phyloP scores from a whole-genome alignment of 2,797 vertebrate species.

The Catostomus latipinnis region DNA sequence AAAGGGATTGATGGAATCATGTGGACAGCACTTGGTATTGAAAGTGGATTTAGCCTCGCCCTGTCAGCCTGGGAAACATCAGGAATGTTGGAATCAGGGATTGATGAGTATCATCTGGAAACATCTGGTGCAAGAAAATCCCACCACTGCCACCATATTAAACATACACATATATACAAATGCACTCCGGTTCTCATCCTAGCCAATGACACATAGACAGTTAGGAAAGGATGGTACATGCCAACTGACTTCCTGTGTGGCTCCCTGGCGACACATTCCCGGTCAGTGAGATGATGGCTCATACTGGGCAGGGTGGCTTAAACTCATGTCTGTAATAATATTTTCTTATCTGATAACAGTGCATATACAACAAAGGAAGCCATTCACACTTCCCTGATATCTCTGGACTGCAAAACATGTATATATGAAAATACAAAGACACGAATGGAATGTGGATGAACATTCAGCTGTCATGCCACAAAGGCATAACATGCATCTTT shows the following conservation, averaged over 20 bases:
- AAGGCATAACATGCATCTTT: constrained; percentile 13
- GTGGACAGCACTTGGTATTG: not conserved
- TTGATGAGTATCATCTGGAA: constrained; percentile 70
- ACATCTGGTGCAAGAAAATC: constrained; percentile 72
- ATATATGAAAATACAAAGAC: constrained; percentile 31
- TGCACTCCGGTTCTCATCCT: constrained; percentile 19
- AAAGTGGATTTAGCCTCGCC: not conserved
- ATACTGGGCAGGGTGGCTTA: constrained; percentile 42
- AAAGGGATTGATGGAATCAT: constrained; percentile 41
- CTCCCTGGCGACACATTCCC: constrained; percentile 43
- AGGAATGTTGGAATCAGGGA: not conserved
- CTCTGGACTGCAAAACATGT: constrained; percentile 20
- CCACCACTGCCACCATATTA: constrained; percentile 28
- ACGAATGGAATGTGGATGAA: constrained; percentile 42
- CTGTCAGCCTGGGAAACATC: constrained; percentile 26
- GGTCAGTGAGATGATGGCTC: constrained; percentile 26
- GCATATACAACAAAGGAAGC: constrained; percentile 43
- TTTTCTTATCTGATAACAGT: constrained; percentile 57
- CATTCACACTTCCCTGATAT: constrained; percentile 42
- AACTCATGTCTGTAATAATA: constrained; percentile 60
- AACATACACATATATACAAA: constrained; percentile 15
- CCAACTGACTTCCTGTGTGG: constrained; percentile 45
- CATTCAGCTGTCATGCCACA: not conserved
- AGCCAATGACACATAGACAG: constrained; percentile 60
- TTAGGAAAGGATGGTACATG: constrained; percentile 57